phyloP scores from a whole-genome alignment of 1,140 invertebrate species.

The Arion vulgaris region DNA sequence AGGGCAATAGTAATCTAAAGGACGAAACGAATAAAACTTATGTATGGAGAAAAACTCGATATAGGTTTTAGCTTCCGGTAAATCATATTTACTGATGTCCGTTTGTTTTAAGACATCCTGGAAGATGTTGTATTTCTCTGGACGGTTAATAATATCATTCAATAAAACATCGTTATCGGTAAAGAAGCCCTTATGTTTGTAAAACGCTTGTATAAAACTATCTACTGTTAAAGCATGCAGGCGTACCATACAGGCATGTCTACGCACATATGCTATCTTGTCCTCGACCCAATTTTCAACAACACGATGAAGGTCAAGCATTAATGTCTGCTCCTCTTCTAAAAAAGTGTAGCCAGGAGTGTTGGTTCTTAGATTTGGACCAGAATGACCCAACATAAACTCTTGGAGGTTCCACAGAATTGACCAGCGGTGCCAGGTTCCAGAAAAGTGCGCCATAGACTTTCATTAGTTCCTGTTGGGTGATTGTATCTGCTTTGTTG shows the following conservation, averaged over 20 bases:
- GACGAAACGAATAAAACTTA: background rate
- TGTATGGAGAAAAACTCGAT: background rate
- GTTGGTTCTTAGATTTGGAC: constrained; percentile 79
- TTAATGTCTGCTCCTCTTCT: constrained; percentile 86
- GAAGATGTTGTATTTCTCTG: constrained; percentile 82
- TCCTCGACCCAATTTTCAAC: constrained; percentile 92
- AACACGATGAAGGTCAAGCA: constrained; percentile 86
- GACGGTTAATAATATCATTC: constrained; percentile 84
- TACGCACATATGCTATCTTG: constrained; percentile 91
- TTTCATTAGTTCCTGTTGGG: constrained; percentile 91
- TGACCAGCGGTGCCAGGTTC: constrained; percentile 96
- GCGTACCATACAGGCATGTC: constrained; percentile 93
- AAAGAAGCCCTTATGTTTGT: constrained; percentile 91
- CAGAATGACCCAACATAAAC: constrained; percentile 92
- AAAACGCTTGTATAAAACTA: constrained; percentile 93
- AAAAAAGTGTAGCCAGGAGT: constrained; percentile 65
- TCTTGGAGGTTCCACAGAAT: constrained; percentile 92
- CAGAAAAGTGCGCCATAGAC: constrained; percentile 95
- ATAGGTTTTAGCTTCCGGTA: background rate
- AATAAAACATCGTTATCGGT: constrained; percentile 85
- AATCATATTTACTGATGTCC: constrained; percentile 12
- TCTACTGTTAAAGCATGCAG: constrained; percentile 98
- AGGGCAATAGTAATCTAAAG: background rate
- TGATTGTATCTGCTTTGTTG: constrained; percentile 95
- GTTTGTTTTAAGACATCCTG: background rate